phyloP scores from a whole-genome alignment of 2,113 vertebrate genomes.

The Rana temporaria region DNA sequence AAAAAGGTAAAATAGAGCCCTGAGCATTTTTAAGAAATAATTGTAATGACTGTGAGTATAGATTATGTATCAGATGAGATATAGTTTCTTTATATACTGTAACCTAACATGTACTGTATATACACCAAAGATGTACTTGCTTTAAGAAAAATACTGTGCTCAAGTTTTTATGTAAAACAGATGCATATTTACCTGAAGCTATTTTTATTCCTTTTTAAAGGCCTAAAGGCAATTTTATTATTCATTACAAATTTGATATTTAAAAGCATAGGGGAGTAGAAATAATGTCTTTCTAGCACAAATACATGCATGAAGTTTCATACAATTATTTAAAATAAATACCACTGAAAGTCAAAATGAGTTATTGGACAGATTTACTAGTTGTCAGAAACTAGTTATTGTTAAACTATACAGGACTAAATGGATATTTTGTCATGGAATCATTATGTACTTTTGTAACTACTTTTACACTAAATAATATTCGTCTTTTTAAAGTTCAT shows the following conservation, averaged over 20 bases:
- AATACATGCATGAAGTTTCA: slow-evolving; percentile 5
- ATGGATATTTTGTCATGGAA: neutral
- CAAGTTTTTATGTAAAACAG: slow-evolving; percentile 24
- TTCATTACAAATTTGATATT: slow-evolving; percentile 25
- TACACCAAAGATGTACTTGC: neutral
- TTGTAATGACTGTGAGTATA: neutral
- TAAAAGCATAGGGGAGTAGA: neutral
- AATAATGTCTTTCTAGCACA: slow-evolving; percentile 29
- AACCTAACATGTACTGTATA: too few species aligned
- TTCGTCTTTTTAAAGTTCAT: too few species aligned
- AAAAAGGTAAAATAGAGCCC: neutral
- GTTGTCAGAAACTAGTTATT: neutral
- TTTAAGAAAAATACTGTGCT: slow-evolving; percentile 13
- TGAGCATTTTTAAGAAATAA: neutral
- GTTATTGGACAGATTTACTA: neutral
- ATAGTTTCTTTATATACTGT: neutral
- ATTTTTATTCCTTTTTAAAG: slow-evolving; percentile 45
- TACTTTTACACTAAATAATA: too few species aligned
- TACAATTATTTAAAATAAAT: slow-evolving; percentile 11
- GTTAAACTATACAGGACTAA: neutral
- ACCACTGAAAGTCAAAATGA: neutral
- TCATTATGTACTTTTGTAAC: neutral
- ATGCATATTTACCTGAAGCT: slow-evolving; percentile 42
- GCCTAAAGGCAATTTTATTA: slow-evolving; percentile 38
- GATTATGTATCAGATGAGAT: neutral